Base-by-base conservation (phyloP, 2,888 invertebrate genomes). In the Isotomurus palustris region DNA sequence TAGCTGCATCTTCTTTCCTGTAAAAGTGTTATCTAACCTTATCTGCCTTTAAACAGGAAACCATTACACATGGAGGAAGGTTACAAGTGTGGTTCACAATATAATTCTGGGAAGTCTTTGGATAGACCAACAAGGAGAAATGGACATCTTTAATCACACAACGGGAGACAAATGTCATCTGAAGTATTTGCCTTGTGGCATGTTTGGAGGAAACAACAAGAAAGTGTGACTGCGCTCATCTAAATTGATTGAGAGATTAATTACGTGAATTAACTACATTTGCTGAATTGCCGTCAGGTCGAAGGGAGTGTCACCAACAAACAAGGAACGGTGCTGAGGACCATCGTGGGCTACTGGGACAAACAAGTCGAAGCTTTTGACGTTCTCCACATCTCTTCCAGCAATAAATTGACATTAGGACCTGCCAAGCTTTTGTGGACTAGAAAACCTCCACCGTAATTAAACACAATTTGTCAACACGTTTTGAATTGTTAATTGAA, bases 71-170 rank as follows among this genome's bases (percentile, higher is more conserved):
- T 99, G 97, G 95, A 83, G 92, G 69, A 99, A 99, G 82, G 81
- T 97, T 48, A 94, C 94, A 19, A 97, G 97, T 19, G 96, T 96
- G 4, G 95, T 99, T 49, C 97, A 99, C 80, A 99, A 99, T 77
- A 96, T 99, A 72, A 97, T 99, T 71, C 94, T 99, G 56, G 99
- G 99, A 66, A 93, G 91, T 77, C 80, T 99, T 70, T 99, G 99
- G 99, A 93, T 99, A 58, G 99, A 99, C 79, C 94, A 99, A 78
- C 93, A 95, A 75, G 99, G 99, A 44, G 97, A 99, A 75, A 97
- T 95, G 92, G 94, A 96, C 76, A 96, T 97, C 65, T 81, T 84
- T 58, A 96, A 96, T 75, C 86, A 89, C 64, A 86, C 84, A 43
- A 84, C 86, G 51, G 92, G 92, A 51, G 88, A 93, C 74, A 91